phyloP scores from a whole-genome alignment of 2,113 vertebrate genomes.

The Poeciliopsis turrubarensis region DNA sequence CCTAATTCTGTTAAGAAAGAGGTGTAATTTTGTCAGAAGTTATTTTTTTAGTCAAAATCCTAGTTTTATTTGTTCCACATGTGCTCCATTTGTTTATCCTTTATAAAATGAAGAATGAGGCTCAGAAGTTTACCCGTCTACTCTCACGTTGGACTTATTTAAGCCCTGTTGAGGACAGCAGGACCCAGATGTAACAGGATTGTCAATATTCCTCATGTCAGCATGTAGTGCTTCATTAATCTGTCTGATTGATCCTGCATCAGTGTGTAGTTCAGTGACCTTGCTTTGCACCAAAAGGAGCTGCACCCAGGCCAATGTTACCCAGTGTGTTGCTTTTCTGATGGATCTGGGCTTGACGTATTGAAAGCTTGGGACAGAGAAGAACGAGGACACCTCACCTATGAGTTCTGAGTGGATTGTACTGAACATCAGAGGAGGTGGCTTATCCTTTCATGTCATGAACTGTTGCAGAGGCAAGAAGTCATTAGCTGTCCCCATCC shows the following conservation, averaged over 20 bases:
- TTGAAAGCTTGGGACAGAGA: slow-evolving; percentile 45
- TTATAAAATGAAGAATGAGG: slow-evolving; percentile 37
- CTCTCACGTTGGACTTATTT: slow-evolving; percentile 51
- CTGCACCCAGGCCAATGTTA: slow-evolving; percentile 45
- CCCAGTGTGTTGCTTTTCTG: slow-evolving; percentile 54
- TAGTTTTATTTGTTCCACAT: neutral
- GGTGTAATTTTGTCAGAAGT: neutral
- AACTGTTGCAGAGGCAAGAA: slow-evolving; percentile 1
- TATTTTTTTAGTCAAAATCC: neutral
- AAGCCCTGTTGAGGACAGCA: slow-evolving; percentile 39
- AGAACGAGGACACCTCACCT: slow-evolving; percentile 23
- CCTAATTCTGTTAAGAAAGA: neutral
- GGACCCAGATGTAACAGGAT: slow-evolving; percentile 55
- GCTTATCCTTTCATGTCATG: slow-evolving; percentile 15
- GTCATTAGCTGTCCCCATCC: neutral
- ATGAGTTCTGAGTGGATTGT: slow-evolving; percentile 9
- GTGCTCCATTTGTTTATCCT: slow-evolving; percentile 7
- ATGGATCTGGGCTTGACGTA: slow-evolving; percentile 52
- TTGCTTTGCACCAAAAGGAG: slow-evolving; percentile 68
- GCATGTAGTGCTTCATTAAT: slow-evolving; percentile 71
- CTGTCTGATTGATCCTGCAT: slow-evolving; percentile 68
- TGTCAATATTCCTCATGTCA: slow-evolving; percentile 70
- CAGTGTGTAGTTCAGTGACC: slow-evolving; percentile 59
- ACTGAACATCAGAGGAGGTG: neutral
- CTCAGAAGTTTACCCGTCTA: slow-evolving; percentile 49